These are phyloP conservation scores for Eilema sororculum DNA, from an alignment of 2,888 invertebrate genomes.

Conservation along the genomic window DNA sequence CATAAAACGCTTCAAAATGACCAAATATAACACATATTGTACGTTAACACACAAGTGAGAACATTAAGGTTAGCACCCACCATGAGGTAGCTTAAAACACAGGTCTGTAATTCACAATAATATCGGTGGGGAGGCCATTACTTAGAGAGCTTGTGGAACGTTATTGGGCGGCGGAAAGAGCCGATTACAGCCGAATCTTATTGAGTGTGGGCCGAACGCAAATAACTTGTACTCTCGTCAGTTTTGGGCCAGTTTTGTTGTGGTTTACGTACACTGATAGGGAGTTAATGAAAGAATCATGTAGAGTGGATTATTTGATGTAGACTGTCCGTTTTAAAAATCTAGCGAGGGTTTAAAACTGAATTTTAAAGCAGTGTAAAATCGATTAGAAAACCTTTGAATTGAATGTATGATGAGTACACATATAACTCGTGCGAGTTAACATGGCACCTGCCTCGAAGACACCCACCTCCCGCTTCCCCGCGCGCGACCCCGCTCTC, in stretches of 20 bases:
- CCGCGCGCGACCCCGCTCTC: too few relatives aligned
- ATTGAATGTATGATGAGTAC: background rate
- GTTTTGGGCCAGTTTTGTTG: conserved; percentile 31
- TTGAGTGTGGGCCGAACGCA: conserved; percentile 46
- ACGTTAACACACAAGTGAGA: conserved; percentile 6
- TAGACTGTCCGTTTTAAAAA: background rate
- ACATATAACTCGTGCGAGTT: too few relatives aligned
- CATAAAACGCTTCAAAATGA: background rate
- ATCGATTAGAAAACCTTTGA: background rate
- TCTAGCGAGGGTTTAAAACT: background rate
- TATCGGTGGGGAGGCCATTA: conserved; percentile 24
- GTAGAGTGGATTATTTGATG: background rate
- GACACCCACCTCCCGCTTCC: too few relatives aligned
- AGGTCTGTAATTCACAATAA: conserved; percentile 29
- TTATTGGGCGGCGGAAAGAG: conserved; percentile 41
- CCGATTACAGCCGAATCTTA: conserved; percentile 54
- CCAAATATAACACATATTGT: conserved; percentile 3
- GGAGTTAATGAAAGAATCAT: background rate
- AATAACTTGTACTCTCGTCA: conserved; percentile 54
- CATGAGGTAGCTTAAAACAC: conserved; percentile 17
- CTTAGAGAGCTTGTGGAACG: conserved; percentile 41
- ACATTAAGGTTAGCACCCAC: conserved; percentile 11
- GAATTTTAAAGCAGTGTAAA: background rate
- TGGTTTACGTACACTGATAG: conserved; percentile 15
- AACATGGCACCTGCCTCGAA: too few relatives aligned